A percentile compares a stretch with the other conserved stretches of the same genome.
Conservation (phyloP, 1,140 invertebrate species). For the Eriosoma lanigerum region DNA sequence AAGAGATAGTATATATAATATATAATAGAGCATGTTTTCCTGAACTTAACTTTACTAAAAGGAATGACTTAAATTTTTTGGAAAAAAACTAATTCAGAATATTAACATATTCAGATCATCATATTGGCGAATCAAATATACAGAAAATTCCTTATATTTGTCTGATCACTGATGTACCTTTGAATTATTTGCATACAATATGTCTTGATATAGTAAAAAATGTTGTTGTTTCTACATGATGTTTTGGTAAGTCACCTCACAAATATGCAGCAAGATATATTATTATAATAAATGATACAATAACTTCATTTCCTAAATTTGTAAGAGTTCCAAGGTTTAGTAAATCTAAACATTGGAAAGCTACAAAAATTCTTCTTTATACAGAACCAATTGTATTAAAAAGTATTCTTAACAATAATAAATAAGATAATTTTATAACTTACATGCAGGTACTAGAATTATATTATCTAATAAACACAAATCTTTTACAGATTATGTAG, state of each 20-base stretch:
- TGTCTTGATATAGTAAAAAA: neutral
- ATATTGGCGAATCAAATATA: neutral
- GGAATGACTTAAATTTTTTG: neutral
- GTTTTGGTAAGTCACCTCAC: neutral
- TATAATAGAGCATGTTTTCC: neutral
- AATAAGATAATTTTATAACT: conserved; percentile 5
- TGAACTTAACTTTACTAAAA: neutral
- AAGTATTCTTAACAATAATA: neutral
- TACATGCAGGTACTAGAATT: conserved; percentile 5
- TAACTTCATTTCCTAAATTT: conserved; percentile 4
- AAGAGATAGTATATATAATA: neutral
- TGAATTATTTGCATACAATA: neutral
- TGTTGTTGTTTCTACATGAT: neutral
- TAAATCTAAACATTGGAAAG: neutral
- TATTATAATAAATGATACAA: neutral
- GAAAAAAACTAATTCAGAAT: neutral
- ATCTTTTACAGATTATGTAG: neutral
- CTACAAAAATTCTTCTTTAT: neutral
- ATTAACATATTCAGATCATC: no score
- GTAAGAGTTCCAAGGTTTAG: neutral
- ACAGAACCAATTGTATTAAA: neutral
- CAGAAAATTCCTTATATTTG: neutral
- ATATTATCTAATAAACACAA: neutral
- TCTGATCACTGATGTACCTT: neutral
- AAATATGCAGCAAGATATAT: conserved; percentile 1